Evolutionary conservation across 2,797 vertebrate species (phyloP).

Genomic region (Spheniscus humboldti): DNA sequence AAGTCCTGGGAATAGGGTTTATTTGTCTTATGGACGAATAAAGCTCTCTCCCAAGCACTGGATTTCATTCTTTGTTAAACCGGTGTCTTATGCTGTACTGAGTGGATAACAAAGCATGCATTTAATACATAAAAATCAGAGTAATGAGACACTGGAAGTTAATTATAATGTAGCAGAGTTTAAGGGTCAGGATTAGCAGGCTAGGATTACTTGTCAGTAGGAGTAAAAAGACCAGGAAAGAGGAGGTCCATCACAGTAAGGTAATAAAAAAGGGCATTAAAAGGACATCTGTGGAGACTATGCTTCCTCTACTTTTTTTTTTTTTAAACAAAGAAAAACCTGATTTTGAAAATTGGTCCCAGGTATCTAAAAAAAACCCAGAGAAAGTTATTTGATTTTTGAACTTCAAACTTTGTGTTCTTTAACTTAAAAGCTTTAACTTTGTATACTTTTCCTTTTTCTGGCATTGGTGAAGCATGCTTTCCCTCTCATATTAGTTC

Average conservation of each 20-base stretch:
- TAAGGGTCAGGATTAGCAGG: slow-evolving; percentile 39
- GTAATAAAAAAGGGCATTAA: background rate
- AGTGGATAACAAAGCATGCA: slow-evolving; percentile 27
- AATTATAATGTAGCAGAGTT: slow-evolving; percentile 42
- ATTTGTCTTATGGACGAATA: background rate
- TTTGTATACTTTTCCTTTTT: background rate
- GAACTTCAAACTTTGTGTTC: background rate
- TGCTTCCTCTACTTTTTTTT: background rate
- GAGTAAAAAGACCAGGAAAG: slow-evolving; percentile 7
- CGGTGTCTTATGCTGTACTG: background rate
- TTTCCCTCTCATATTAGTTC: background rate
- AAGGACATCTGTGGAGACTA: background rate
- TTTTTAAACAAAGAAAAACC: background rate
- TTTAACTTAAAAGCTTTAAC: background rate
- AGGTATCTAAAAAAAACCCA: background rate
- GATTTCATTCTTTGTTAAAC: slow-evolving; percentile 24
- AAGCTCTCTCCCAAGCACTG: slow-evolving; percentile 2
- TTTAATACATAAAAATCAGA: slow-evolving; percentile 52
- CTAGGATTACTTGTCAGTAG: slow-evolving; percentile 12
- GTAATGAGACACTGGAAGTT: slow-evolving; percentile 42
- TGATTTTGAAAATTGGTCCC: background rate
- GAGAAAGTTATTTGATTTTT: background rate
- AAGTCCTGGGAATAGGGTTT: slow-evolving; percentile 13
- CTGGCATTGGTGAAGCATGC: background rate
- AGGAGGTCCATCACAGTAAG: background rate